These are phyloP conservation scores for Vollenhovia emeryi DNA, from an alignment of 1,140 invertebrate species.

Conservation along the genomic window DNA sequence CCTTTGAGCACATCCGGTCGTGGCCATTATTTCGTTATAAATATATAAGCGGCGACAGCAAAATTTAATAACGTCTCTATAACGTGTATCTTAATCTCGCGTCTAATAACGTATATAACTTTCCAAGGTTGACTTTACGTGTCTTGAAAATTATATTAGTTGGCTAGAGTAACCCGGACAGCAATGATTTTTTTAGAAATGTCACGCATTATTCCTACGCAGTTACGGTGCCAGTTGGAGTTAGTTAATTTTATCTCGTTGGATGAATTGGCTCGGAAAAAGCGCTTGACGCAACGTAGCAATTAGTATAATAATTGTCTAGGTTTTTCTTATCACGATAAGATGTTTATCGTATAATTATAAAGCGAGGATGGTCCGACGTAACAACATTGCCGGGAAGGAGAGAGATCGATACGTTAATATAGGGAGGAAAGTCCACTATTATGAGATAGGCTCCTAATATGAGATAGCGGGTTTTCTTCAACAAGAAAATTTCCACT, in stretches of 20 bases:
- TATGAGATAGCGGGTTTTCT: too few species aligned
- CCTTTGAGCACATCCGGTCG: conserved; percentile 25
- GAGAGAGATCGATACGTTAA: neutral
- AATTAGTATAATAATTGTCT: neutral
- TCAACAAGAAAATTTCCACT: too few species aligned
- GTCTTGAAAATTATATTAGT: neutral
- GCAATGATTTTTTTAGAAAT: neutral
- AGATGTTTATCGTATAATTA: conserved; percentile 4
- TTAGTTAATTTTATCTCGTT: neutral
- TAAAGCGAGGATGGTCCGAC: neutral
- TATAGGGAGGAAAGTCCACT: too few species aligned
- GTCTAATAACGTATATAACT: neutral
- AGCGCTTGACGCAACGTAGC: neutral
- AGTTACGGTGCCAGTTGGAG: neutral
- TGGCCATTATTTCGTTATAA: conserved; percentile 14
- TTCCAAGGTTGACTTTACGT: neutral
- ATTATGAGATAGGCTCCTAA: too few species aligned
- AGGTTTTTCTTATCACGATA: conserved; percentile 2
- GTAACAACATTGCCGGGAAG: neutral
- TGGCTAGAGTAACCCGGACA: neutral
- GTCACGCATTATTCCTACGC: neutral
- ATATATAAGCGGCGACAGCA: neutral
- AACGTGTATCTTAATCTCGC: neutral
- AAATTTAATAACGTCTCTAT: conserved; percentile 12
- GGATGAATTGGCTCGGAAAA: conserved; percentile 7